Conservation (phyloP, 1,140 invertebrate genomes). For the Pseudomyrmex cubaensis region DNA sequence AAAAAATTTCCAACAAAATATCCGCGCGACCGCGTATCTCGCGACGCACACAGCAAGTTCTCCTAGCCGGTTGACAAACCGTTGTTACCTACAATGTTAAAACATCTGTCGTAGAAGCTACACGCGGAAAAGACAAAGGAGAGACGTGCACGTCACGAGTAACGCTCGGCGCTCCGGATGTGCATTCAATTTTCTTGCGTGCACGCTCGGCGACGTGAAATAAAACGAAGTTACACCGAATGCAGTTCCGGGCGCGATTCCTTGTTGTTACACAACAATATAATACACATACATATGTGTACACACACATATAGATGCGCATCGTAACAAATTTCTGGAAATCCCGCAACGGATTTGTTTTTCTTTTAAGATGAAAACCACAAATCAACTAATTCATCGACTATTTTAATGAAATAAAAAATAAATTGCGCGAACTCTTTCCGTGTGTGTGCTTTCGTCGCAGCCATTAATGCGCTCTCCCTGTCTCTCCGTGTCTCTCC, state of each 20-base stretch:
- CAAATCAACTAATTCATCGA: slow-evolving; percentile 2
- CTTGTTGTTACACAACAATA: not conserved
- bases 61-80: slow-evolving; percentile 9
- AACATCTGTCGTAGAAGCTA: slow-evolving; percentile 30
- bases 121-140: slow-evolving; percentile 38
- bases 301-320: not conserved
- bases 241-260: slow-evolving; percentile 24
- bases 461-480: not conserved
- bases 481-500: not conserved
- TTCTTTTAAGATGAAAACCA: not conserved
- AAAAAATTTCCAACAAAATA: slow-evolving; percentile 9
- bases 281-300: not conserved
- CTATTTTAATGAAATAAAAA: not conserved
- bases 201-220: not conserved
- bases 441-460: not conserved
- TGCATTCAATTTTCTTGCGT: slow-evolving; percentile 49
- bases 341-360: no score
- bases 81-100: slow-evolving; percentile 25
- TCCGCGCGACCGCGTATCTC: not conserved
- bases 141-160: slow-evolving; percentile 37
- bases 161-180: slow-evolving; percentile 26
- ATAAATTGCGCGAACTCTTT: not conserved
- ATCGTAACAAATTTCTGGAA: not conserved
- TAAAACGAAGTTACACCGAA: slow-evolving; percentile 34
- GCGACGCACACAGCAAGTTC: not conserved